Evolutionary conservation across 2,797 vertebrate genomes (phyloP), one percentile per base, ranked within the genome.

Genomic region (Rhincodon typus): DNA sequence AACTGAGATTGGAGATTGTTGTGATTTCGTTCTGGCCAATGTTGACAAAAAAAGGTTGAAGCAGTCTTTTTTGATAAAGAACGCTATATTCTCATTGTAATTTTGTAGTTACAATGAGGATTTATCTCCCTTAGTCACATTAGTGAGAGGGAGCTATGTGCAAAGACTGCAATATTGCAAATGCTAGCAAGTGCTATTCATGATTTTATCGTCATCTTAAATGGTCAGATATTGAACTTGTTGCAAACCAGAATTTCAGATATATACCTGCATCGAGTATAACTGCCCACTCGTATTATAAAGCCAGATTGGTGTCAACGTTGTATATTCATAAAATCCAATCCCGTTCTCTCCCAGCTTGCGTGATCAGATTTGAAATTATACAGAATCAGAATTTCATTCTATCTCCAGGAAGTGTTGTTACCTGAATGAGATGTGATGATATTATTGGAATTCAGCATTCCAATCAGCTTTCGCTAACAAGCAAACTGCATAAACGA

Each of bases 341-440:
- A 94, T 72, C 72, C 72, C 19, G 15, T 70, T 38, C 27, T 4
- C 38, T 70, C 25, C 27, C 57, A 62, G 30, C 12, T 34, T 17
- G 27, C 34, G 38, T 34, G 27, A 70, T 21, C 38, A 72, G 67
- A 70, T 72, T n/a, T n/a, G 7, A 46, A 34, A n/a, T 72, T 34
- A 5, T 34, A 53, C 74, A 74, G 74, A 50, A 53, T 57, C 17
- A 53, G 46, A 74, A 95, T 53, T 72, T 27, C 3, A 57, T 50
- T 46, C 46, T 95, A 4, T 57, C 30, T 53, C n/a, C 70, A 95
- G 6, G 42, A 17, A 57, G 19, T 95, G 70, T 53, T 53, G 42
- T 46, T 95, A 95, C 70, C 70, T 94, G 42, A 74, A 25, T 53
- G 46, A 95, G 53, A 95, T 72, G 4, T 77, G 30, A 74, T 95